Base-by-base conservation (phyloP, 2,888 invertebrate species). In the Drosophila lacicola region DNA sequence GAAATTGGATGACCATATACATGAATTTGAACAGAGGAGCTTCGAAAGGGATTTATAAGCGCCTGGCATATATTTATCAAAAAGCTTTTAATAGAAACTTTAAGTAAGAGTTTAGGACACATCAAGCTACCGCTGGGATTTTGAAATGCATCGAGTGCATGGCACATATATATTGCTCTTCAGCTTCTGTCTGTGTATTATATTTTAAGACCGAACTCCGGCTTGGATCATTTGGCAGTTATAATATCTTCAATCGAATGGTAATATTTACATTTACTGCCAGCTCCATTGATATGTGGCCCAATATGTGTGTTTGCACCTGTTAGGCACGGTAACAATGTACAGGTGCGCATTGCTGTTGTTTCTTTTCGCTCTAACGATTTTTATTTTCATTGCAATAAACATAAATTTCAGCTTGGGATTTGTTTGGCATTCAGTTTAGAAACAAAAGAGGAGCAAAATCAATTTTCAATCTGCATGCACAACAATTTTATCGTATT, bases 331-430 rank as follows among this genome's bases (percentile, higher is more conserved):
- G 64, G 57, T 66, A 69, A 53, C 70, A 70, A 54, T 56, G 34
- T 63, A 47, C 53, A 51, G 47, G 41, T 34, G 33, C 25, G 29
- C 37, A 45, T 44, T 50, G 42, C 57, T 62, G 61, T 50, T 64
- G 11, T 17, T 21, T 4, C 19, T 33, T 37, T 49, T 70, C 46
- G 21, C 19, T 42, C 8, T 9, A n/a, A 17, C 41, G 51, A 54
- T 71, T 71, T 78, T 67, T 50, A 56, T 81, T 71, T 81, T 63
- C 70, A 78, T 69, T 68, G 64, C 67, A 70, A 88, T 84, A 71
- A 73, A 73, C 79, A 87, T 55, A 64, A 66, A 81, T 74, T 74
- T 67, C 71, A 70, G 74, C 78, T 70, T 63, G 53, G 25, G 57
- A 42, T 39, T 70, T 68, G 57, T 62, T 81, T 64, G 69, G 39